Percentiles rank a stretch among this genome's conserved stretches.
phyloP scores from a whole-genome alignment of 2,113 vertebrate species.

The Elachura formosa region DNA sequence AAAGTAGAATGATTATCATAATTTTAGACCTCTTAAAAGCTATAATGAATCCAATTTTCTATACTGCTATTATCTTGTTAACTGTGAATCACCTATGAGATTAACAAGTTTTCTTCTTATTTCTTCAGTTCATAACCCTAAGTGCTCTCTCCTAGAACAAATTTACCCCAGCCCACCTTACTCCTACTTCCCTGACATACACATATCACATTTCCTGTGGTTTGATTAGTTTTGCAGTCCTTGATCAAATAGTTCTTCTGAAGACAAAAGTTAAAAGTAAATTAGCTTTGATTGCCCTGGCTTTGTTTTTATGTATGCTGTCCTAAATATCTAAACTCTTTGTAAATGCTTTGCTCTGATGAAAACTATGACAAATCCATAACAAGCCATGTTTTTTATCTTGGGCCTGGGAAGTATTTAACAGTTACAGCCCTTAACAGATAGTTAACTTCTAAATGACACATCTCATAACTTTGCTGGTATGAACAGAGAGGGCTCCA shows the following conservation, averaged over 20 bases:
- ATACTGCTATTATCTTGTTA: not conserved
- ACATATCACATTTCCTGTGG: not conserved
- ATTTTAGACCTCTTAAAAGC: not conserved
- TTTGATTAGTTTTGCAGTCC: not conserved
- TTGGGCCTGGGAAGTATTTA: not conserved
- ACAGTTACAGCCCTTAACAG: not conserved
- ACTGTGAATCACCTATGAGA: not conserved
- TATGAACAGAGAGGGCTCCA: not conserved
- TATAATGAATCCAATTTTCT: not conserved
- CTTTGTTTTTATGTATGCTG: not conserved
- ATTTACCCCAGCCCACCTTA: not conserved
- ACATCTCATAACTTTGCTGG: not conserved
- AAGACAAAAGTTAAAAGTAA: constrained; percentile 28
- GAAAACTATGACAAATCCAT: not conserved
- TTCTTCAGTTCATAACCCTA: not conserved
- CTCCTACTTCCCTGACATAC: not conserved
- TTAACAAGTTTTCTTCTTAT: not conserved
- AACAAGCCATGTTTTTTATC: not conserved
- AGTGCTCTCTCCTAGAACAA: not conserved
- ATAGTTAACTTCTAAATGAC: not conserved
- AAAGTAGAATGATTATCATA: not conserved
- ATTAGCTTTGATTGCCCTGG: not conserved
- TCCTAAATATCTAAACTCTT: not conserved
- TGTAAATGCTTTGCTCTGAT: not conserved
- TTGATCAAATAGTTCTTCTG: not conserved